These are phyloP conservation scores for Anser brachyrhynchus DNA, from an alignment of 2,113 vertebrate genomes.

Conservation along the genomic window DNA sequence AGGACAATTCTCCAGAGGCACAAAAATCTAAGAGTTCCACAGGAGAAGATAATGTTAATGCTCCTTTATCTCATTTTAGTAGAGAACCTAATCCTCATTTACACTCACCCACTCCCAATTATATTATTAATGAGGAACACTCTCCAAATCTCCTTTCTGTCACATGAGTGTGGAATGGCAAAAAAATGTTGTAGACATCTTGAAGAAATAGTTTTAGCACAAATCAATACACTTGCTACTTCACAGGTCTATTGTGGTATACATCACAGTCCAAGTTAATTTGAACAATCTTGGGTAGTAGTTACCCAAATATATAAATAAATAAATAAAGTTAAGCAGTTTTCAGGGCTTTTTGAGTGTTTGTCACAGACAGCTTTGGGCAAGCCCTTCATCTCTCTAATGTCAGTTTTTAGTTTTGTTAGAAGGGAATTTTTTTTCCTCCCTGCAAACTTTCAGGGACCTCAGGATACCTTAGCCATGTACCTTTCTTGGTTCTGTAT, in stretches of 20 bases:
- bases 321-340: too few species aligned
- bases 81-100: not conserved
- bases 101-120: not conserved
- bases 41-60: not conserved
- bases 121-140: not conserved
- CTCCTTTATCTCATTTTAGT: not conserved
- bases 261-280: not conserved
- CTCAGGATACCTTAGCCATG: not conserved
- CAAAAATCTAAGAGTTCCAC: not conserved
- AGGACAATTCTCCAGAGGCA: not conserved
- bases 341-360: too few species aligned
- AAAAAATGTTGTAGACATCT: not conserved
- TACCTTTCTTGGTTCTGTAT: not conserved
- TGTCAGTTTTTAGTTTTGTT: not conserved
- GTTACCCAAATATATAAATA: too few species aligned
- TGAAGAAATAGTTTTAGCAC: not conserved
- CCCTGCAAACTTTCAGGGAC: not conserved
- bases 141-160: not conserved
- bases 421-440: not conserved
- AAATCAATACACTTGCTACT: not conserved
- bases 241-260: not conserved
- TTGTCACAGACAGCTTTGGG: not conserved
- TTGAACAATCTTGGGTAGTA: not conserved
- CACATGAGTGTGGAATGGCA: not conserved
- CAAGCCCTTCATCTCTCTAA: not conserved